Conservation (phyloP, 2,888 invertebrate genomes). For the Carabus problematicus region DNA sequence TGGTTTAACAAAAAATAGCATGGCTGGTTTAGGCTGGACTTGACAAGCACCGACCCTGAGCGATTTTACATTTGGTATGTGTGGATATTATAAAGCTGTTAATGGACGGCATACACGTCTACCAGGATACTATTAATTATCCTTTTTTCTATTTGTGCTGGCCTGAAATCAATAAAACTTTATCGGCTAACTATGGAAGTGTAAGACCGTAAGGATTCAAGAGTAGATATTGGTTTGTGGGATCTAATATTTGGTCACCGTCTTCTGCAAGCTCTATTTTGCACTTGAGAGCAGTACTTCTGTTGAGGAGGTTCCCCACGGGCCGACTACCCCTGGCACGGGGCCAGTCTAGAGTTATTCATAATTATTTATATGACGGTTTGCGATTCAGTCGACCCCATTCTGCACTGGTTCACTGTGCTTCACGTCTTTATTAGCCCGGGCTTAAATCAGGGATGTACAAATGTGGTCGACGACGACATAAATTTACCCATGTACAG, state of each 20-base stretch:
- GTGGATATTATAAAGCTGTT: too few relatives aligned
- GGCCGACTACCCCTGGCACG: constrained; percentile 9
- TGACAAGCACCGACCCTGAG: constrained; percentile 8
- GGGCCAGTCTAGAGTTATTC: constrained; percentile 32
- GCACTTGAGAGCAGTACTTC: too few relatives aligned
- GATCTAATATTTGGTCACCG: too few relatives aligned
- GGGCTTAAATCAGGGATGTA: constrained; percentile 2
- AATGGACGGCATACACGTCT: too few relatives aligned
- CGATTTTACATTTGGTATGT: background rate
- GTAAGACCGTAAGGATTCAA: too few relatives aligned
- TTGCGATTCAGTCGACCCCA: constrained; percentile 28
- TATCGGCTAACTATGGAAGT: too few relatives aligned
- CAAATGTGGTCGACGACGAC: background rate
- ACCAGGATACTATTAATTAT: too few relatives aligned
- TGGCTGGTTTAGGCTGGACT: background rate
- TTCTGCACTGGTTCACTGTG: constrained; percentile 11
- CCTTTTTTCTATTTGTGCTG: too few relatives aligned
- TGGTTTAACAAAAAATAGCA: background rate
- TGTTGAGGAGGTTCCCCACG: background rate
- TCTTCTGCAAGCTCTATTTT: too few relatives aligned
- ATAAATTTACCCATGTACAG: too few relatives aligned
- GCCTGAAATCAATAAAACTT: too few relatives aligned
- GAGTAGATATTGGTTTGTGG: too few relatives aligned
- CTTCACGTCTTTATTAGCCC: constrained; percentile 20
- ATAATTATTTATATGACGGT: constrained; percentile 35